Evolutionary conservation across 2,113 vertebrate species (phyloP).

Genomic region (Chionomys nivalis): DNA sequence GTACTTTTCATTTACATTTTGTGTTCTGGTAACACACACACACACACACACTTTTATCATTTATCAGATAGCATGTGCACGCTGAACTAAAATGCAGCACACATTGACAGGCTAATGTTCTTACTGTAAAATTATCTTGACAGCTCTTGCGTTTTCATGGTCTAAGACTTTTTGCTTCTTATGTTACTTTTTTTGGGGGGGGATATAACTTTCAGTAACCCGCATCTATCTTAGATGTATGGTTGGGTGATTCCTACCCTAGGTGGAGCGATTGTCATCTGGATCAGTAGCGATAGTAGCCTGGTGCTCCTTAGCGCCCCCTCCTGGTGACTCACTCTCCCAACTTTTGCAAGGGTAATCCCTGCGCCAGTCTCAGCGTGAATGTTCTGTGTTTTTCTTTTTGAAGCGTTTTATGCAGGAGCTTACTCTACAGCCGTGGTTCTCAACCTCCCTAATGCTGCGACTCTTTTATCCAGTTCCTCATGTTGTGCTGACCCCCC

Average conservation of each 20-base stretch:
- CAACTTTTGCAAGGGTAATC: neutral
- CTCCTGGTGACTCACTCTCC: neutral
- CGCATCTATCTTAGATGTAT: neutral
- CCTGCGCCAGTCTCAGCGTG: too few species aligned
- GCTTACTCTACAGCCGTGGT: neutral
- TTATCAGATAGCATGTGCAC: neutral
- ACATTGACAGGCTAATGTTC: neutral
- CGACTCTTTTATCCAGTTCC: neutral
- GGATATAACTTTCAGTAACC: neutral
- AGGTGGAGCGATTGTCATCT: rapidly evolving
- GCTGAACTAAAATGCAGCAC: neutral
- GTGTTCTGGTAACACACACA: neutral
- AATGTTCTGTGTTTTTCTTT: neutral
- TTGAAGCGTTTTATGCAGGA: neutral
- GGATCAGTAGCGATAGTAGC: rapidly evolving
- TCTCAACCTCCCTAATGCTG: neutral
- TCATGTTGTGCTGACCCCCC: neutral
- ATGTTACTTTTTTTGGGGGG: neutral
- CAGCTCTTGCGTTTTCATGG: neutral
- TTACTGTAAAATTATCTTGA: neutral
- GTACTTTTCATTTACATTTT: neutral
- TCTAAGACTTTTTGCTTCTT: neutral
- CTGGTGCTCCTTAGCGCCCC: neutral
- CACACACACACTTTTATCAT: neutral
- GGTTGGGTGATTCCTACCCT: neutral